phyloP scores from a whole-genome alignment of 2,888 invertebrate species.

The Venustoraphidia nigricollis region DNA sequence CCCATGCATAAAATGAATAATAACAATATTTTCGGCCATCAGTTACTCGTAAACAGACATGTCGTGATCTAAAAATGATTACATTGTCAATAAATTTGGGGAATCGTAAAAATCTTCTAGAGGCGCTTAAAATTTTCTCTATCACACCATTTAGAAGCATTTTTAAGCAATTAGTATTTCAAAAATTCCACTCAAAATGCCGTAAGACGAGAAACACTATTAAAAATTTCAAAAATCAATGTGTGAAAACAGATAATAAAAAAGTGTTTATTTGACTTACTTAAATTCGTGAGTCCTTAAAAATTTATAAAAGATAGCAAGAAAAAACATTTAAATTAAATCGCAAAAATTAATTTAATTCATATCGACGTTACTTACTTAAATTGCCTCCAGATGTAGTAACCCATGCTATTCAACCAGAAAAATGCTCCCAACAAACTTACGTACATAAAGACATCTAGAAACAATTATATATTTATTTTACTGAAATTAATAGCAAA shows the following conservation, averaged over 20 bases:
- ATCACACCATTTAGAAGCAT: too few species aligned
- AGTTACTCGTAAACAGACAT: slow-evolving; percentile 70
- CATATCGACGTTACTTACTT: slow-evolving; percentile 32
- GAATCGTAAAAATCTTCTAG: too few species aligned
- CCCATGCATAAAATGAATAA: slow-evolving; percentile 71
- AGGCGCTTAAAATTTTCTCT: too few species aligned
- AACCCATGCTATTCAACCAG: slow-evolving; percentile 75
- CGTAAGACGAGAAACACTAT: too few species aligned
- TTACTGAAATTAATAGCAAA: background rate
- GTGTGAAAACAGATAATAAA: too few species aligned
- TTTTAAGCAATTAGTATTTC: too few species aligned
- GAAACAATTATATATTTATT: slow-evolving; percentile 20
- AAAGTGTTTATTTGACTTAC: background rate
- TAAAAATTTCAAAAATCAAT: too few species aligned
- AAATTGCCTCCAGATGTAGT: slow-evolving; percentile 80
- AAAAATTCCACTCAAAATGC: too few species aligned
- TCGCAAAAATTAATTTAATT: too few species aligned
- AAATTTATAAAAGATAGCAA: background rate
- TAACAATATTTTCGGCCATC: slow-evolving; percentile 79
- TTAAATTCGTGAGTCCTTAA: background rate
- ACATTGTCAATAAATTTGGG: too few species aligned
- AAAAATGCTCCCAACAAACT: slow-evolving; percentile 69
- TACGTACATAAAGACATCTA: slow-evolving; percentile 63
- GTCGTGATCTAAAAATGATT: slow-evolving; percentile 46
- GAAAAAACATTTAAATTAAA: background rate